These are phyloP conservation scores for Cephus nigrinus DNA, from an alignment of 2,888 invertebrate species.

Conservation along the genomic window DNA sequence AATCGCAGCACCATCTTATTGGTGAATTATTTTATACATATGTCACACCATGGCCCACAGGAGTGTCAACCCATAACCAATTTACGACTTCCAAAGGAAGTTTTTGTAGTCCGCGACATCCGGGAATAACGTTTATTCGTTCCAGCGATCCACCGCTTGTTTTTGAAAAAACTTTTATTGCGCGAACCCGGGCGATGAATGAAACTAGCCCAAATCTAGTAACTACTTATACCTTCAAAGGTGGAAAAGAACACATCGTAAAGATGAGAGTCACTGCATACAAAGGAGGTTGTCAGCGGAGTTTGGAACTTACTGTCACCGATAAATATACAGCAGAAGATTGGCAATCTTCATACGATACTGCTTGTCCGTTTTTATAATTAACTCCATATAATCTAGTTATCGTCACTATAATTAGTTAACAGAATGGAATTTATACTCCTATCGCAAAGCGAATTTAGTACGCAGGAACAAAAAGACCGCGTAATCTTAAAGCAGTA, in stretches of 20 bases:
- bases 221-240: slow-evolving; percentile 67
- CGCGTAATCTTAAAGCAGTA: not conserved
- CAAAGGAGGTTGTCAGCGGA: slow-evolving; percentile 51
- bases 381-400: slow-evolving; percentile 31
- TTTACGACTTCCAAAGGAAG: not conserved
- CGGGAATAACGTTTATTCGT: not conserved
- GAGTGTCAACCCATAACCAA: not conserved
- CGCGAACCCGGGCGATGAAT: slow-evolving; percentile 34
- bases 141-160: not conserved
- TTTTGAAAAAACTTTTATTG: not conserved
- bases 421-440: slow-evolving; percentile 26
- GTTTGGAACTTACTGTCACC: slow-evolving; percentile 66
- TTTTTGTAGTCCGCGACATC: not conserved
- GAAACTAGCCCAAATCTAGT: slow-evolving; percentile 64
- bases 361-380: slow-evolving; percentile 64
- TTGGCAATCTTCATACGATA: slow-evolving; percentile 70
- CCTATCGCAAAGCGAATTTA: not conserved
- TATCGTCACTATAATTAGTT: slow-evolving; percentile 44
- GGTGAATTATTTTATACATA: not conserved
- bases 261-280: slow-evolving; percentile 65
- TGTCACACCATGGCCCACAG: not conserved
- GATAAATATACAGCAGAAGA: slow-evolving; percentile 70
- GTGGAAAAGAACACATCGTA: slow-evolving; percentile 65
- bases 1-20: not conserved
- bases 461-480: not conserved